phyloP scores from a whole-genome alignment of 2,888 invertebrate genomes.

The Ophioninae sp. region DNA sequence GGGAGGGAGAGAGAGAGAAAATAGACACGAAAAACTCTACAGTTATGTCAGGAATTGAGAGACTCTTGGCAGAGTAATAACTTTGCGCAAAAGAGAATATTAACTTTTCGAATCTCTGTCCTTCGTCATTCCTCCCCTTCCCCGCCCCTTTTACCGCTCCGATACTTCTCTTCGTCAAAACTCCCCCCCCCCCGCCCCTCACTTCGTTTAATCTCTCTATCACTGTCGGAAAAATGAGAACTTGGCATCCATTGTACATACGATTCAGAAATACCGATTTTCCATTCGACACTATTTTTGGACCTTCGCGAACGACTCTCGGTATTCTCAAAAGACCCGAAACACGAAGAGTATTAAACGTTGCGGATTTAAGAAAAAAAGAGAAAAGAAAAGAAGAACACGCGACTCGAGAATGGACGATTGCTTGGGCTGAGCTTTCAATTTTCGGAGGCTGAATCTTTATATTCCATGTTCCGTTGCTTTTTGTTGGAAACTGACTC shows the following conservation, averaged over 20 bases:
- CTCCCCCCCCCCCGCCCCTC: not conserved
- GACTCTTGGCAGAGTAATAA: conserved; percentile 57
- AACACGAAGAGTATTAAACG: not conserved
- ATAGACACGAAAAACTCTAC: conserved; percentile 5
- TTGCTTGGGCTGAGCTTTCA: too few relatives aligned
- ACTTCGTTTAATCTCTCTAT: not conserved
- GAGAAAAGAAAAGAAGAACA: too few relatives aligned
- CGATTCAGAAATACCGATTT: conserved; percentile 68
- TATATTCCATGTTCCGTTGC: too few relatives aligned
- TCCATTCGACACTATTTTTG: conserved; percentile 61
- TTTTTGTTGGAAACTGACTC: too few relatives aligned
- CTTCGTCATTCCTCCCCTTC: too few relatives aligned
- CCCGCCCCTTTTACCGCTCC: too few relatives aligned
- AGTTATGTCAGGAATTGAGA: conserved; percentile 21
- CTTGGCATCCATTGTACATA: conserved; percentile 73
- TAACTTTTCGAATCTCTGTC: conserved; percentile 18
- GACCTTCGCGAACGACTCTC: conserved; percentile 45
- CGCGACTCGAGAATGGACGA: too few relatives aligned
- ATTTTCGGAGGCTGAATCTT: too few relatives aligned
- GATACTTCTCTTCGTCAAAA: too few relatives aligned
- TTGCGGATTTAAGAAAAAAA: too few relatives aligned
- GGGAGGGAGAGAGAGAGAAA: not conserved
- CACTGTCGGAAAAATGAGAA: conserved; percentile 61
- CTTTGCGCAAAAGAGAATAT: conserved; percentile 41
- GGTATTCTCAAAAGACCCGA: not conserved